A percentile compares a stretch with the other conserved stretches of the same genome.
Conservation (phyloP, 2,113 vertebrate genomes). For the Triplophysa dalaica region DNA sequence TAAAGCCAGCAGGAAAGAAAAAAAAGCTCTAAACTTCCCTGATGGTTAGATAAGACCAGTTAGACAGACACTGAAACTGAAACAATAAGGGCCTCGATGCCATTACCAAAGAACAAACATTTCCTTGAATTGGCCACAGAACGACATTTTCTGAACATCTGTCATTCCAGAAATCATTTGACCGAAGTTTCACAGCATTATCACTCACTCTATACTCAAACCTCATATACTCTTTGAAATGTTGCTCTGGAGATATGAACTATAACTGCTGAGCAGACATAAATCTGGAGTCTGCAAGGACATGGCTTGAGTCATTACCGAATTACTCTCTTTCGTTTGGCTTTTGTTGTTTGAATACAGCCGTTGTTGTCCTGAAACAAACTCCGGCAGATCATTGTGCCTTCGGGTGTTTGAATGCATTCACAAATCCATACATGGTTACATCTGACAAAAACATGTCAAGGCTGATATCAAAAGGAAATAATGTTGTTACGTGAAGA, state of each 20-base stretch:
- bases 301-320: background rate
- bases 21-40: background rate
- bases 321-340: background rate
- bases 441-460: too few relatives aligned
- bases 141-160: conserved; percentile 11
- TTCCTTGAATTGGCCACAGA: background rate
- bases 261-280: background rate
- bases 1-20: background rate
- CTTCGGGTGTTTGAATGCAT: background rate
- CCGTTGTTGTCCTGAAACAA: background rate
- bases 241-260: background rate
- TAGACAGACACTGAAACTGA: conserved; percentile 1
- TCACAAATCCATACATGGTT: too few relatives aligned
- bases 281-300: background rate
- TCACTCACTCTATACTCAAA: background rate
- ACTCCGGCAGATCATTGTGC: background rate
- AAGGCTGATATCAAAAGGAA: too few relatives aligned
- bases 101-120: background rate
- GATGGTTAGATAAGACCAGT: conserved; percentile 11
- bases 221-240: background rate
- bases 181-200: background rate
- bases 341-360: too few relatives aligned
- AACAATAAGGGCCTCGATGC: background rate
- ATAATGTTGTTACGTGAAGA: too few relatives aligned
- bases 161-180: background rate